These are phyloP conservation scores for Dreissena polymorpha DNA, from an alignment of 1,140 invertebrate genomes.

Conservation along the genomic window DNA sequence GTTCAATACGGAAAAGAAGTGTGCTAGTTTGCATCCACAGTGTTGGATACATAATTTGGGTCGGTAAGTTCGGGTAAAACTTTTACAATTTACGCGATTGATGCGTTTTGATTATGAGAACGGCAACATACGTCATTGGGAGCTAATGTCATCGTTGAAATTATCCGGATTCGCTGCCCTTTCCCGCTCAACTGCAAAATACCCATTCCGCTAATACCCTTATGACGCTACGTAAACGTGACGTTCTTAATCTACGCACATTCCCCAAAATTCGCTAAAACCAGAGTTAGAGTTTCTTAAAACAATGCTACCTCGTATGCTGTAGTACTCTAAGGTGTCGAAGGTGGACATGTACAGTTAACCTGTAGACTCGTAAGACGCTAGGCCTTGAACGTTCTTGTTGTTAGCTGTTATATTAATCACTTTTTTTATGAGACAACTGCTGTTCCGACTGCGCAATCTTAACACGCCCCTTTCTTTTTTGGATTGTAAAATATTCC, in stretches of 20 bases:
- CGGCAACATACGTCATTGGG: constrained; percentile 34
- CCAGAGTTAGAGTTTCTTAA: constrained; percentile 45
- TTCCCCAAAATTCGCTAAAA: constrained; percentile 28
- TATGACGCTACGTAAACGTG: constrained; percentile 40
- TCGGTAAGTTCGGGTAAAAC: neutral
- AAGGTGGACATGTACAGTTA: constrained; percentile 35
- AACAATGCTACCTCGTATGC: neutral
- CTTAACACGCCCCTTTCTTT: constrained; percentile 39
- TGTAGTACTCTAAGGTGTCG: constrained; percentile 43
- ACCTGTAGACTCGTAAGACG: constrained; percentile 33
- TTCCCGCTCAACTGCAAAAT: no score
- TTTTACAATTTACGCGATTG: neutral
- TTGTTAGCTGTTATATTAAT: constrained; percentile 43
- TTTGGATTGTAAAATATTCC: constrained; percentile 41
- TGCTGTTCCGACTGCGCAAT: constrained; percentile 35
- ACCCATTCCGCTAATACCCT: constrained; percentile 17
- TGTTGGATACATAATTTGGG: no score
- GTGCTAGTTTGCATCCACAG: no score
- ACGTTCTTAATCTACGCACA: constrained; percentile 38
- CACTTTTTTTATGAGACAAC: constrained; percentile 18
- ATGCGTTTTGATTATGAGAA: constrained; percentile 34
- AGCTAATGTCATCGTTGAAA: constrained; percentile 34
- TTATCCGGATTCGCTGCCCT: constrained; percentile 41
- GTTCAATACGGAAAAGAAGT: no score
- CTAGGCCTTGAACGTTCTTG: constrained; percentile 36